Conservation (phyloP, 2,797 vertebrate species). For the Microhierax caerulescens region DNA sequence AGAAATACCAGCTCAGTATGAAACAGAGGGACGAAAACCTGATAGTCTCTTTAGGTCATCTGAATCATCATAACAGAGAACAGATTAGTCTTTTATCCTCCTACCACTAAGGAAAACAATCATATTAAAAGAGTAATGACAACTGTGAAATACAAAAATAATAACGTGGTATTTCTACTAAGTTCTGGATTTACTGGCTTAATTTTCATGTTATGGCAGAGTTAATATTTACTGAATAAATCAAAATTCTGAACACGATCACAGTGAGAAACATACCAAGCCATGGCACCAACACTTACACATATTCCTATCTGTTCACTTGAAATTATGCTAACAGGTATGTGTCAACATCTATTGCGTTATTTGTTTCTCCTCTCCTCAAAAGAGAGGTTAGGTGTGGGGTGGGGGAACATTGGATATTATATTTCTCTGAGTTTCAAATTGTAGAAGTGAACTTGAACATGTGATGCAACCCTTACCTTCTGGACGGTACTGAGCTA, state of each 20-base stretch:
- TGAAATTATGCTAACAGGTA: neutral
- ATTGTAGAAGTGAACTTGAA: neutral
- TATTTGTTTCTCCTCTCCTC: neutral
- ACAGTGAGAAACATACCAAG: neutral
- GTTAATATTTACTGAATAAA: neutral
- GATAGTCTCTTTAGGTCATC: neutral
- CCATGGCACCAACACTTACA: neutral
- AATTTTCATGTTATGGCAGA: neutral
- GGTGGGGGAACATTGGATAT: neutral
- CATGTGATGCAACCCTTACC: constrained; percentile 74
- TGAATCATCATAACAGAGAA: neutral
- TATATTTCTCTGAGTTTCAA: neutral
- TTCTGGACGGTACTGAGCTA: constrained; percentile 95
- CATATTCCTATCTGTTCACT: too few relatives aligned
- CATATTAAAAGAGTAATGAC: neutral
- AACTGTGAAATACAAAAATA: neutral
- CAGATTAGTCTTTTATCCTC: neutral
- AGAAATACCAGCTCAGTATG: neutral
- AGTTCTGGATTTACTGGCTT: neutral
- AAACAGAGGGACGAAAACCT: neutral
- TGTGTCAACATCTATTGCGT: neutral
- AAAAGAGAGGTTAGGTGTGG: neutral
- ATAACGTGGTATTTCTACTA: neutral
- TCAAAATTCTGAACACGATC: neutral
- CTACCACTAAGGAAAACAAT: neutral